phyloP scores from a whole-genome alignment of 1,140 invertebrate species.

The Gryllus bimaculatus region DNA sequence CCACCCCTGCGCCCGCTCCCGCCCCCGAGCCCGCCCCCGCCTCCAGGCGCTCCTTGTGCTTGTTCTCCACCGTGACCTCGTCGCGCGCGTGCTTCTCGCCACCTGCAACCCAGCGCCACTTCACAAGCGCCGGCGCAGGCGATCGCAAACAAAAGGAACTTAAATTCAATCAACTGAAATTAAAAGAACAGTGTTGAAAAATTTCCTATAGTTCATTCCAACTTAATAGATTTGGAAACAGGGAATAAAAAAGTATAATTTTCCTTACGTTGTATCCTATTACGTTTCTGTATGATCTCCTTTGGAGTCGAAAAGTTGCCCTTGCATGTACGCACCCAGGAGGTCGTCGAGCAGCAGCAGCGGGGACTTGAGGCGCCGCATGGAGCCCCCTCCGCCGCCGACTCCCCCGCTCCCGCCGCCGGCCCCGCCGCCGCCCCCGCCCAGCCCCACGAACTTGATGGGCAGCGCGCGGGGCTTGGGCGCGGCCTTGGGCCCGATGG shows the following conservation, averaged over 20 bases:
- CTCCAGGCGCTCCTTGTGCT: slow-evolving; percentile 21
- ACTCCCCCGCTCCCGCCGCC: slow-evolving; percentile 24
- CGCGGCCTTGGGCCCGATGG: slow-evolving; percentile 16
- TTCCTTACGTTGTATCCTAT: no score
- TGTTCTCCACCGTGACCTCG: slow-evolving; percentile 36
- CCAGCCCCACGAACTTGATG: slow-evolving; percentile 36
- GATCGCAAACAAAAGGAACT: no score
- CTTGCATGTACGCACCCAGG: slow-evolving; percentile 7
- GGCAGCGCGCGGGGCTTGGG: slow-evolving; percentile 31
- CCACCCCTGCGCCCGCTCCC: slow-evolving; percentile 12
- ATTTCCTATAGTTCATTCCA: no score
- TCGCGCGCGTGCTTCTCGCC: slow-evolving; percentile 40
- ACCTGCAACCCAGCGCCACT: slow-evolving; percentile 24
- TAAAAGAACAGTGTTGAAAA: no score
- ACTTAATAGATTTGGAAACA: no score
- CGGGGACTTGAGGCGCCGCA: slow-evolving; percentile 25
- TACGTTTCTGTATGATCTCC: no score
- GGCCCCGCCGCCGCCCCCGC: slow-evolving; percentile 26
- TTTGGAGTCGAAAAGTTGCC: no score
- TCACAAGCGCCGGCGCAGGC: slow-evolving; percentile 14
- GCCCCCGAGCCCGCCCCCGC: slow-evolving; percentile 6
- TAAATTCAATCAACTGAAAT: no score
- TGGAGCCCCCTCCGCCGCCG: slow-evolving; percentile 28
- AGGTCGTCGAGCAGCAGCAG: slow-evolving; percentile 33
- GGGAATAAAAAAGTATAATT: no score